phyloP scores from a whole-genome alignment of 1,140 invertebrate genomes.

The Maconellicoccus hirsutus region DNA sequence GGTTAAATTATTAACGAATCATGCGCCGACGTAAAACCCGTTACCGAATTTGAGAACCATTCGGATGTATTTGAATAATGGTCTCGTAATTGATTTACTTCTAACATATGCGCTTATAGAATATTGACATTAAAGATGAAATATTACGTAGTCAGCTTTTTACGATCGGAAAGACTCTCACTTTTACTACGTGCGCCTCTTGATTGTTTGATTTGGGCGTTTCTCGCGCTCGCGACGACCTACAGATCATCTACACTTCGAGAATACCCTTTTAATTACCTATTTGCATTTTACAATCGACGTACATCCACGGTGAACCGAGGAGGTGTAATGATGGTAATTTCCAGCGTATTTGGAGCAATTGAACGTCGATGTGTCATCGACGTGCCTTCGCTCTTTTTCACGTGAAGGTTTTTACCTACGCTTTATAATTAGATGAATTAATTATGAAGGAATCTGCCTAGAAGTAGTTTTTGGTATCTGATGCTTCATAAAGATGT shows the following conservation, averaged over 20 bases:
- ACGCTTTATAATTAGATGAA: too few species aligned
- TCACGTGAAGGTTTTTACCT: too few species aligned
- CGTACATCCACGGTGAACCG: too few species aligned
- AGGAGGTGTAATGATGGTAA: too few species aligned
- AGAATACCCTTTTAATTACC: background rate
- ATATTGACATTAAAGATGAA: constrained; percentile 6
- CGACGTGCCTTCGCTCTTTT: too few species aligned
- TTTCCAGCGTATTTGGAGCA: too few species aligned
- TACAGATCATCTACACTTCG: background rate
- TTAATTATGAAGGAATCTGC: too few species aligned
- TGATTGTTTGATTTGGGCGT: background rate
- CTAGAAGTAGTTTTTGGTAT: too few species aligned
- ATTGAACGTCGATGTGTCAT: too few species aligned
- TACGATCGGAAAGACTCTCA: background rate
- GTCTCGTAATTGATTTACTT: background rate
- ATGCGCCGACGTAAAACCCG: too few species aligned
- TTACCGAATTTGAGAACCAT: background rate
- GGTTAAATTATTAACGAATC: too few species aligned
- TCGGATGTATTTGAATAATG: background rate
- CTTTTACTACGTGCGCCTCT: background rate
- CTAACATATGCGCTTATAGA: background rate
- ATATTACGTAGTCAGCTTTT: background rate
- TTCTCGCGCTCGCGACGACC: background rate
- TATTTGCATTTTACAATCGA: background rate
- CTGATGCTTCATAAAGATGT: too few species aligned